A percentile compares a stretch with the other conserved stretches of the same genome.
Evolutionary conservation across 2,113 vertebrate species (phyloP).

Genomic region (Rafetus swinhoei): DNA sequence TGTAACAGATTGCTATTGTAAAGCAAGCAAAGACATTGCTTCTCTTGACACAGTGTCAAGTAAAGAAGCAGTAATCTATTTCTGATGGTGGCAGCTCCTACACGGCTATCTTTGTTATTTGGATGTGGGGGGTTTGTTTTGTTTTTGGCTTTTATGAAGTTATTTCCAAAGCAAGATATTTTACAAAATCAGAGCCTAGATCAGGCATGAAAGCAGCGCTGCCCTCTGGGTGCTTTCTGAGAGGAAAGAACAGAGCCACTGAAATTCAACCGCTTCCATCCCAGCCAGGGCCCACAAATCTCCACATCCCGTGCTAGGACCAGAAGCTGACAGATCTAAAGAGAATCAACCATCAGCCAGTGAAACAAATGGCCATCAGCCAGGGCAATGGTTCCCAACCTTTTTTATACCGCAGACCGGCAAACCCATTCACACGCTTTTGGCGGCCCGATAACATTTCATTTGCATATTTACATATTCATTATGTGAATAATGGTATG

Average conservation of each 20-base stretch:
- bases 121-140: conserved; percentile 40
- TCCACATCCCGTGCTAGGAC: conserved; percentile 16
- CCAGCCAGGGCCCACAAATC: conserved; percentile 1
- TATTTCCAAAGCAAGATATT: conserved; percentile 52
- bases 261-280: conserved; percentile 18
- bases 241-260: conserved; percentile 24
- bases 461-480: too few relatives aligned
- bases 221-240: conserved; percentile 26
- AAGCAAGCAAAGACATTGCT: conserved; percentile 11
- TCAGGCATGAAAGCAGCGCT: conserved; percentile 34
- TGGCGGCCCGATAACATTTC: too few relatives aligned
- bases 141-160: conserved; percentile 56
- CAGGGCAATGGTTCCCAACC: background rate
- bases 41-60: conserved; percentile 2
- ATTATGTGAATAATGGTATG: too few relatives aligned
- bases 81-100: conserved; percentile 19
- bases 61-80: conserved; percentile 22
- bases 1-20: background rate
- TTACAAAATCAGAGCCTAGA: conserved; percentile 52
- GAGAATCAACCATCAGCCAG: background rate
- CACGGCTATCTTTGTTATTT: conserved; percentile 10
- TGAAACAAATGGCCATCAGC: background rate
- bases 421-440: too few relatives aligned
- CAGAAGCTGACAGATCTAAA: background rate
- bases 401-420: too few relatives aligned